Evolutionary conservation across 2,113 vertebrate species (phyloP), one percentile per base, ranked within the genome.

Genomic region (Pseudorhombus dupliciocellatus): DNA sequence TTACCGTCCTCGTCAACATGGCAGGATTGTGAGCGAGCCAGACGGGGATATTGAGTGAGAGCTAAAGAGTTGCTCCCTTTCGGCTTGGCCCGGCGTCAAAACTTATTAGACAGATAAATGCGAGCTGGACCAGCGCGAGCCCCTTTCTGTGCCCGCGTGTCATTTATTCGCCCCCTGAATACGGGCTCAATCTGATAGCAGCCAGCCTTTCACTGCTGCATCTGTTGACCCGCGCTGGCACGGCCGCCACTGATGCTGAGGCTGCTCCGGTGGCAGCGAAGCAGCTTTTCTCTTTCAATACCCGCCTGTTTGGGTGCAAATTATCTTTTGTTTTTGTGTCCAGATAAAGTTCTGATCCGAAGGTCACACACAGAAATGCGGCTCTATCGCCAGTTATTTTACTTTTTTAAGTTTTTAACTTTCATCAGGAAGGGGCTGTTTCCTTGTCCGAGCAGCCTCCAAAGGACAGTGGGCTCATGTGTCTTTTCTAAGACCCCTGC

Each of bases 51-150:
- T 81, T 84, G 75, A 83, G 64, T 16, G 22, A 21, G 73, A 77
- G 61, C 77, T 73, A 48, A n/a, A 70, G 76, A 85, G 76, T 65
- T 80, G 73, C 58, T 82, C 54, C 37, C 65, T 75, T 56, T 79
- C 22, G 16, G 54, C 60, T 77, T 69, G 71, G 81, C 72, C 54
- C 14, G 7, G 70, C 46, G 59, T 78, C 70, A 78, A 30, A 88
- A 81, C 73, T 75, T 87, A 88, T 88, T 84, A 88, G 76, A 86
- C 64, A 84, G 86, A 87, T 88, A 81, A 89, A 87, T 83, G 84
- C 69, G 78, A 79, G 76, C 70, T 59, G 79, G 70, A 71, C 64
- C 71, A 57, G 25, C 57, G 58, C 70, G 2, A 28, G 59, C 66
- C 52, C 71, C 70, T 68, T 80, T 84, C 64, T 74, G 61, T 61